Base-by-base conservation (phyloP, 2,888 invertebrate species). In the Desoria tigrina region DNA sequence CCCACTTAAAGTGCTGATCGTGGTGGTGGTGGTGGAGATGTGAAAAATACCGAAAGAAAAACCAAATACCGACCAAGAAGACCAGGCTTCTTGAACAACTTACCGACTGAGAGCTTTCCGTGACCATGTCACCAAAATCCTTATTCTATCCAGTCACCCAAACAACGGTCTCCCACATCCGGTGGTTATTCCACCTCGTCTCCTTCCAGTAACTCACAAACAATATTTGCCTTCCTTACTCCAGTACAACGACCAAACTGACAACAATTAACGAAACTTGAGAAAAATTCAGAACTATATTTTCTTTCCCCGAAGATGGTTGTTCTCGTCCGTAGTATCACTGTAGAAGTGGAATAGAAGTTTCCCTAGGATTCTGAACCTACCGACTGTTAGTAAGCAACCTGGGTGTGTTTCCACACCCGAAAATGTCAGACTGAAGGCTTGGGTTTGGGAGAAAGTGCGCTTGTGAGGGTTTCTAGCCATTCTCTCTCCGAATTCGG, bases 81-180 rank as follows among this genome's bases (percentile, higher is more conserved):
- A 53, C 24, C 24, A 4, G 59, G 18, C 39, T 42, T 39, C n/a
- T n/a, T n/a, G n/a, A n/a, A n/a, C n/a, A n/a, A 32, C 75, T 75
- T 74, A 75, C 75, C 75, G 75, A 75, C 49, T 75, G 75, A 49
- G 75, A 75, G 67, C 75, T 75, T 61, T 75, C 75, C 61, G 75
- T 75, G 69, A 75, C 75, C 75, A 75, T 75, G 50, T 64, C 64
- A 62, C 56, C 70, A 66, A 64, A 61, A 27, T 58, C 37, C 42
- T 21, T 50, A 63, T 7, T 32, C 32, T 32, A 32, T 32, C 32
- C 11, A 32, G 11, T 32, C 32, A 32, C 32, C 6, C 6, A 32
- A 11, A 4, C 4, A 4, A 32, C 6, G 11, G 32, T 32, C 32
- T 57, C 28, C 50, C 23, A 61, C 63, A 61, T 42, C n/a, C 60